Base-by-base conservation (phyloP, 2,888 invertebrate genomes). In the Blastobasis lacticolella region DNA sequence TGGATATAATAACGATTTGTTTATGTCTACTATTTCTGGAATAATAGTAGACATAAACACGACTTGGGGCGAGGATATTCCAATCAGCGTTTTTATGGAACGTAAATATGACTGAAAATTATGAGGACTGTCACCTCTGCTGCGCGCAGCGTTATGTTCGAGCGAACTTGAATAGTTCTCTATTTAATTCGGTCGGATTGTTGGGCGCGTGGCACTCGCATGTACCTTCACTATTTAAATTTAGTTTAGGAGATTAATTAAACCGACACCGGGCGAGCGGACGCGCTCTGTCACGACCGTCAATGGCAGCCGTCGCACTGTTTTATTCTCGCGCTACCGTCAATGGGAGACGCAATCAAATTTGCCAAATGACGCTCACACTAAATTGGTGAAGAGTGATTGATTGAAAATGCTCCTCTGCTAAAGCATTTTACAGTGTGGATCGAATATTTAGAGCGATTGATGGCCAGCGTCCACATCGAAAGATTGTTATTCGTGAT, bases 221-320 rank as follows among this genome's bases (percentile, higher is more conserved):
- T 57, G 62, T 37, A 42, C 58, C 71, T 61, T 66, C 62, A 63
- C 73, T 75, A 81, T 83, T 83, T 77, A 80, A 81, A 81, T 77
- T 78, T 77, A 80, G 78, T 80, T 81, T 78, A 75, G 71, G 73
- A 75, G 73, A 86, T 83, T 83, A 84, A 86, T 85, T 82, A 81
- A 82, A 68, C 68, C 61, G 63, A 63, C 66, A 63, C 56, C 60
- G 64, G 62, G 63, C 63, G 73, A 66, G 66, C 69, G 70, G 57
- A 62, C 66, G 60, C 63, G 71, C 69, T 75, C 73, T 75, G 76
- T 82, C 81, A 81, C 68, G 75, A 71, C 67, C 78, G 82, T 85
- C 83, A 82, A 66, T 71, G 64, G 64, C 85, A 85, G 69, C 80
- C 78, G 81, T 67, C 70, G 73, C 73, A 68, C 71, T 74, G 78